phyloP scores from a whole-genome alignment of 2,113 vertebrate genomes.

The Phocoena phocoena region DNA sequence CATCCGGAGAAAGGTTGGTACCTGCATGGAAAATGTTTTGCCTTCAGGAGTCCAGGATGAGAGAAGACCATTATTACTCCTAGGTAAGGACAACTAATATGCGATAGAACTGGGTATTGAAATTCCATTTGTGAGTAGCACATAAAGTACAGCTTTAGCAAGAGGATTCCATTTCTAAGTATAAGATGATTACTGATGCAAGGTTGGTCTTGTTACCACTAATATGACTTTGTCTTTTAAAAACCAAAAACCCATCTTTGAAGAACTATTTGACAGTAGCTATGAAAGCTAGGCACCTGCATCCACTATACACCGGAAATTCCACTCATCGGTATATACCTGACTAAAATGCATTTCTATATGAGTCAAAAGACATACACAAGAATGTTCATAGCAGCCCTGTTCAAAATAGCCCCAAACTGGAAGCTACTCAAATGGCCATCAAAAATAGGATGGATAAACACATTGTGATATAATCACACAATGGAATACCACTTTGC shows the following conservation, averaged over 20 bases:
- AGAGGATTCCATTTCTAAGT: background rate
- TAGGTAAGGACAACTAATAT: background rate
- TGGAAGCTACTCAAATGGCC: background rate
- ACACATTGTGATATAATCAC: background rate
- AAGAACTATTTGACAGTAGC: background rate
- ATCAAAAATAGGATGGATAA: background rate
- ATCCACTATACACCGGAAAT: background rate
- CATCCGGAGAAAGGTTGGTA: slow-evolving; percentile 43
- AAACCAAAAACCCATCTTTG: background rate
- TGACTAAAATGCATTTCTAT: background rate
- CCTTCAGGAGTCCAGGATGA: slow-evolving; percentile 32
- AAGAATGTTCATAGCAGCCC: background rate
- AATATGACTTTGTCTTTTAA: background rate
- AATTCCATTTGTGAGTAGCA: background rate
- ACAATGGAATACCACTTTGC: background rate
- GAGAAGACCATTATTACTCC: background rate
- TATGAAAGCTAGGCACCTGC: background rate
- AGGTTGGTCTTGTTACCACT: background rate
- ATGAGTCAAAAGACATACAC: background rate
- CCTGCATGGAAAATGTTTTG: background rate
- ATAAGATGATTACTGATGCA: background rate
- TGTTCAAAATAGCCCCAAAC: background rate
- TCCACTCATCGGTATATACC: background rate
- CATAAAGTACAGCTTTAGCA: background rate
- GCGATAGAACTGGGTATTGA: background rate